phyloP scores from a whole-genome alignment of 2,797 vertebrate genomes.

The Tragopan temminckii region DNA sequence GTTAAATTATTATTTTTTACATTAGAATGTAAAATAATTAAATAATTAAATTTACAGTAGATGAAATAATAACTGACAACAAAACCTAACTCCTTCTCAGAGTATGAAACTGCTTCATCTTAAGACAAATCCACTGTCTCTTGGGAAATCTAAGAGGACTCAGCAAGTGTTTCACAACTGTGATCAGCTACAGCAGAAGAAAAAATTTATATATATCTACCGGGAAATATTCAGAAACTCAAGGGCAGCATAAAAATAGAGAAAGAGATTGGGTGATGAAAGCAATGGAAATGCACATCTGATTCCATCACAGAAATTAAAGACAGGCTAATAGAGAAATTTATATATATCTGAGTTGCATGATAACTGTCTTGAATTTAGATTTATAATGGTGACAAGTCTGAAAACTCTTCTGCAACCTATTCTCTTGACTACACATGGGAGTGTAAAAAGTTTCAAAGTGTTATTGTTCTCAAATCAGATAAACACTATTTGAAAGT shows the following conservation, averaged over 20 bases:
- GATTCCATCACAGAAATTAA: neutral
- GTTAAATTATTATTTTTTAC: neutral
- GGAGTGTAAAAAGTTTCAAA: neutral
- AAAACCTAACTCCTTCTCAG: neutral
- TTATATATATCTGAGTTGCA: neutral
- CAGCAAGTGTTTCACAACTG: neutral
- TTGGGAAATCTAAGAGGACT: neutral
- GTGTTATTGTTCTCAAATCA: neutral
- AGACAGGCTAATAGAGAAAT: neutral
- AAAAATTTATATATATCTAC: neutral
- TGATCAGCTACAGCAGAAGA: neutral
- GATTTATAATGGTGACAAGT: neutral
- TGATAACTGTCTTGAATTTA: neutral
- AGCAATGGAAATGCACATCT: neutral
- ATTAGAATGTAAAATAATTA: neutral
- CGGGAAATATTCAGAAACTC: neutral
- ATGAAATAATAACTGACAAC: neutral
- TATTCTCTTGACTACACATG: neutral
- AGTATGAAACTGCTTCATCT: neutral
- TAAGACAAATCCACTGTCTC: neutral
- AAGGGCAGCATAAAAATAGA: neutral
- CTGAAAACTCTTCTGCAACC: neutral
- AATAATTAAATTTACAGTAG: no score
- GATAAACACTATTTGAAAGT: neutral
- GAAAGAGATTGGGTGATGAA: neutral